Conservation (phyloP, 2,888 invertebrate species). For the Synergus laeviventris region DNA sequence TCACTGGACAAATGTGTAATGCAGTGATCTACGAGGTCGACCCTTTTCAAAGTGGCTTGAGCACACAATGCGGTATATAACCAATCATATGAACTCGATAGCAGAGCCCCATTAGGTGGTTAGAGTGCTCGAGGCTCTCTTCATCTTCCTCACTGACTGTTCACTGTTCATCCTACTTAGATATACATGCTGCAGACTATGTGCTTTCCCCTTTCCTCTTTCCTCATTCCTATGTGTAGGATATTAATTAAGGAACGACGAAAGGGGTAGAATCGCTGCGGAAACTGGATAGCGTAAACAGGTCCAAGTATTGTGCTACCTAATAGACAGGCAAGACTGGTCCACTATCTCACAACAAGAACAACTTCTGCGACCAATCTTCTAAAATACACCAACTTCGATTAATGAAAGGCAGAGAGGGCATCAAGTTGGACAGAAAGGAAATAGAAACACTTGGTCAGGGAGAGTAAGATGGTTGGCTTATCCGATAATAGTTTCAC, state of each 20-base stretch:
- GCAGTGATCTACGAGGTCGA: slow-evolving; percentile 9
- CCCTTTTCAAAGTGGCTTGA: not conserved
- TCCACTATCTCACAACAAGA: not conserved
- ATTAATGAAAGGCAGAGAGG: not conserved
- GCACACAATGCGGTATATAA: slow-evolving; percentile 39
- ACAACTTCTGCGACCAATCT: not conserved
- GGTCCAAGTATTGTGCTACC: not conserved
- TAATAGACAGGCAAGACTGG: not conserved
- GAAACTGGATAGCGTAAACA: not conserved
- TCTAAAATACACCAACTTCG: slow-evolving; percentile 5
- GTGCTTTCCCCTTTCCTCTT: not conserved
- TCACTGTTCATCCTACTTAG: not conserved
- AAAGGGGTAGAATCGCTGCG: not conserved
- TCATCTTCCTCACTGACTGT: not conserved
- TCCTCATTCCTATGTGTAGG: not conserved
- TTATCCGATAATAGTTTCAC: slow-evolving; percentile 56
- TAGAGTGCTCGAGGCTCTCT: slow-evolving; percentile 53
- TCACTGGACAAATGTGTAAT: not conserved
- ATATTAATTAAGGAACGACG: not conserved
- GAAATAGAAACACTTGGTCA: not conserved
- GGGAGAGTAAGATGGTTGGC: slow-evolving; percentile 45
- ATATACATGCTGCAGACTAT: not conserved
- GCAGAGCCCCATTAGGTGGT: slow-evolving; percentile 61
- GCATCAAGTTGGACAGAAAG: not conserved
- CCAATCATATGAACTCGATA: slow-evolving; percentile 60